A percentile compares a stretch with the other conserved stretches of the same genome.
These are phyloP conservation scores for Macropus fuliginosus DNA, from an alignment of 2,797 vertebrate species.

Conservation along the genomic window DNA sequence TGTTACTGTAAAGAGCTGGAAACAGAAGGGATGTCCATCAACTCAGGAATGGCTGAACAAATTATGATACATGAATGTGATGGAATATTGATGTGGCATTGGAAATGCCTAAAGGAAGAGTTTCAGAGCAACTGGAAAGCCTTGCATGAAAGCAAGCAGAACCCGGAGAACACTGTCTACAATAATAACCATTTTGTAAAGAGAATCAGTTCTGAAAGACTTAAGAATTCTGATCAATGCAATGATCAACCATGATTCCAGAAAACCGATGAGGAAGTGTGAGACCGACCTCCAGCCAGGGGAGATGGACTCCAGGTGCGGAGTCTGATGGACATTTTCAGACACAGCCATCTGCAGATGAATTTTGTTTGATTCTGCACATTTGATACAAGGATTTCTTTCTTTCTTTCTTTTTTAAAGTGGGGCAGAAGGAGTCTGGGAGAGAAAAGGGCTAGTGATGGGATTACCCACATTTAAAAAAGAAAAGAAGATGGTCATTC, in stretches of 20 bases:
- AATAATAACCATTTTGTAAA: background rate
- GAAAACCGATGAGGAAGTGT: background rate
- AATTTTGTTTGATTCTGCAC: background rate
- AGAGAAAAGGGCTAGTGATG: background rate
- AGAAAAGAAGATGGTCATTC: background rate
- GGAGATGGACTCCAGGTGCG: rapidly evolving
- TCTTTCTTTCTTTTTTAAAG: no score
- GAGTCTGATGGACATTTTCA: background rate
- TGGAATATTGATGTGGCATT: background rate
- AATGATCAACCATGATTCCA: no score
- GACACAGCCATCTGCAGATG: background rate
- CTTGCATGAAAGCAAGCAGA: background rate
- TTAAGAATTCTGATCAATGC: background rate
- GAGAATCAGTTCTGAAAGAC: background rate
- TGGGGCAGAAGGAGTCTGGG: no score
- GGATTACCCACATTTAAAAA: background rate
- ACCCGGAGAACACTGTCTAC: background rate
- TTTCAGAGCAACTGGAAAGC: background rate
- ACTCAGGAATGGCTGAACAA: background rate
- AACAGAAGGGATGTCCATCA: background rate
- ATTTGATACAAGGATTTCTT: background rate
- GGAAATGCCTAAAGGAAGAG: background rate
- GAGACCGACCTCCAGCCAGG: background rate
- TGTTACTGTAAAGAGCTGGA: background rate
- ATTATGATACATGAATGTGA: background rate